Base-by-base conservation (phyloP, 2,888 invertebrate species). In the Stenotaenia linearis region DNA sequence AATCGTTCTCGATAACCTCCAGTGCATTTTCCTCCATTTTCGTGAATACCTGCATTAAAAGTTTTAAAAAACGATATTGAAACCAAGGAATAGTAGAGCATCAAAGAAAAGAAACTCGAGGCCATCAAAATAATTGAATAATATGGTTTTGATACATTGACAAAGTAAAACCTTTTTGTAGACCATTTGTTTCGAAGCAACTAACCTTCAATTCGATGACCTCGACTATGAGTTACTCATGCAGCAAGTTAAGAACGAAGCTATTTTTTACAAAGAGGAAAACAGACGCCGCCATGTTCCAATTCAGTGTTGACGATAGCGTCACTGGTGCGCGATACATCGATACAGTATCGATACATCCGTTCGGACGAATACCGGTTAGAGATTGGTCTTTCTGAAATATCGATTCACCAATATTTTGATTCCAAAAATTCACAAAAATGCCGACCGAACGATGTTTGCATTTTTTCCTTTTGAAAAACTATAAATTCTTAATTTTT, bases 281-380 rank as follows among this genome's bases (percentile, higher is more conserved):
- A 69, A 69, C 69, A 69, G 2, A 69, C 28, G 28, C 69, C 69
- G 69, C 69, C 69, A 69, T 69, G 69, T 69, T 69, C 69, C 69
- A 69, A 61, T 69, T 28, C n/a, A 69, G 28, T 69, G 69, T 69
- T 69, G 69, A 28, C 18, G 50, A 50, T 18, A 50, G 18, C 50
- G 50, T 50, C 50, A 50, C 50, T n/a, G n/a, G n/a, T n/a, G n/a
- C n/a, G n/a, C n/a, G n/a, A n/a, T n/a, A n/a, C n/a, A n/a, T n/a
- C n/a, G n/a, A n/a, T n/a, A n/a, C n/a, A n/a, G n/a, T n/a, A n/a
- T n/a, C n/a, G n/a, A n/a, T n/a, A n/a, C n/a, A n/a, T n/a, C n/a
- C n/a, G n/a, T n/a, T n/a, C n/a, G n/a, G n/a, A n/a, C n/a, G n/a
- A n/a, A n/a, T n/a, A n/a, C n/a, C n/a, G n/a, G n/a, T n/a, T n/a